Conservation (phyloP, 2,797 vertebrate species). For the Macropus fuliginosus region DNA sequence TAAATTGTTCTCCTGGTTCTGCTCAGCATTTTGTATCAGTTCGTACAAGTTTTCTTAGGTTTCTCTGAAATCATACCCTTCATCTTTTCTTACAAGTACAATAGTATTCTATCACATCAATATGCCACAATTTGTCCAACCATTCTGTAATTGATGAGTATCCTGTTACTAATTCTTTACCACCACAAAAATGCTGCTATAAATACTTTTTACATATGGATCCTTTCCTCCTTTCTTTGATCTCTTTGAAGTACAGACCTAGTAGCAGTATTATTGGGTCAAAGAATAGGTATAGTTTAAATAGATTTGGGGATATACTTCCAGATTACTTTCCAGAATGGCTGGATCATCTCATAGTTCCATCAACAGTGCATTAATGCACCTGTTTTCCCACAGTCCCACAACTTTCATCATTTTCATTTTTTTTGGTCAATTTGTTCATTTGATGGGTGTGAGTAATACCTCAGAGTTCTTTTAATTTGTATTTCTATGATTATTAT, state of each 20-base stretch:
- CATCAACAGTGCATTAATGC: not conserved
- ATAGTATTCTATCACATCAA: not conserved
- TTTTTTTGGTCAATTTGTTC: not conserved
- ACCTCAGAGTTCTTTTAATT: not conserved
- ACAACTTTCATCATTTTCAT: not conserved
- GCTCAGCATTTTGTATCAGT: not conserved
- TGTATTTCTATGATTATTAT: not conserved
- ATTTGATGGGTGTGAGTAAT: not conserved
- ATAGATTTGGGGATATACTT: not conserved
- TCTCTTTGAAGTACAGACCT: not conserved
- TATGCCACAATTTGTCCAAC: not conserved
- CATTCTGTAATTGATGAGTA: not conserved
- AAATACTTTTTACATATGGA: not conserved
- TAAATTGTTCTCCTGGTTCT: not conserved
- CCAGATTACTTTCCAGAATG: not conserved
- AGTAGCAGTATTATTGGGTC: not conserved
- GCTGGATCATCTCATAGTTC: not conserved
- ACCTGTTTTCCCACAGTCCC: not conserved
- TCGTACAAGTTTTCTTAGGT: not conserved
- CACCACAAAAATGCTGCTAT: not conserved
- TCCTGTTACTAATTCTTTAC: not conserved
- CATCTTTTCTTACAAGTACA: not conserved
- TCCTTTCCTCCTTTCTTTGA: not conserved
- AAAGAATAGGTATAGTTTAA: not conserved
- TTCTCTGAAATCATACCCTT: not conserved